Evolutionary conservation across 2,888 invertebrate species (phyloP).

Genomic region (Caenorhabditis sp.): DNA sequence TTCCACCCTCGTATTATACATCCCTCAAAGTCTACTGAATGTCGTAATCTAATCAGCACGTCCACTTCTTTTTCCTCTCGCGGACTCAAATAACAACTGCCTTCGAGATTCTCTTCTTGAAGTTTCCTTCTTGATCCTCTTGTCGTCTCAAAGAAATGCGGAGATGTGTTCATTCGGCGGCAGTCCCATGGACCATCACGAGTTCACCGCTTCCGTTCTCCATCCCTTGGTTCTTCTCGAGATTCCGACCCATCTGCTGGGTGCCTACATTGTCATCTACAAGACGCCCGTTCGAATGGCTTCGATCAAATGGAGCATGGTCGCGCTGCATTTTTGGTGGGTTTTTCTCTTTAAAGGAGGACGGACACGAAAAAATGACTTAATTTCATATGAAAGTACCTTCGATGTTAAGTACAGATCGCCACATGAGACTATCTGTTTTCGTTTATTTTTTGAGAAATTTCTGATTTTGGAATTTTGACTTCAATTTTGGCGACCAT

Average conservation of each 20-base stretch:
- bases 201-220: neutral
- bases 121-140: neutral
- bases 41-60: neutral
- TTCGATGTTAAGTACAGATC: too few relatives aligned
- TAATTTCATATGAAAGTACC: too few relatives aligned
- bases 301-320: constrained; percentile 4
- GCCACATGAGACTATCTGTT: too few relatives aligned
- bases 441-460: too few relatives aligned
- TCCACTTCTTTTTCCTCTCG: neutral
- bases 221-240: neutral
- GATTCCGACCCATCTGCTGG: neutral
- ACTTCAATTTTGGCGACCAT: too few relatives aligned
- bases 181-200: neutral
- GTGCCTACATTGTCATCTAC: constrained; percentile 3
- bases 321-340: neutral
- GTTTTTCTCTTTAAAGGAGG: too few relatives aligned
- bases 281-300: neutral
- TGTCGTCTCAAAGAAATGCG: too few relatives aligned
- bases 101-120: neutral
- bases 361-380: too few relatives aligned
- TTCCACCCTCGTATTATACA: neutral
- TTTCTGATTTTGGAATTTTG: too few relatives aligned
- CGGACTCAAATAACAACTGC: neutral
- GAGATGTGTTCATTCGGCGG: neutral
- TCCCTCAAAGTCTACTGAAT: neutral